These are phyloP conservation scores for Orthosia gothica DNA, from an alignment of 2,888 invertebrate species.

Conservation along the genomic window DNA sequence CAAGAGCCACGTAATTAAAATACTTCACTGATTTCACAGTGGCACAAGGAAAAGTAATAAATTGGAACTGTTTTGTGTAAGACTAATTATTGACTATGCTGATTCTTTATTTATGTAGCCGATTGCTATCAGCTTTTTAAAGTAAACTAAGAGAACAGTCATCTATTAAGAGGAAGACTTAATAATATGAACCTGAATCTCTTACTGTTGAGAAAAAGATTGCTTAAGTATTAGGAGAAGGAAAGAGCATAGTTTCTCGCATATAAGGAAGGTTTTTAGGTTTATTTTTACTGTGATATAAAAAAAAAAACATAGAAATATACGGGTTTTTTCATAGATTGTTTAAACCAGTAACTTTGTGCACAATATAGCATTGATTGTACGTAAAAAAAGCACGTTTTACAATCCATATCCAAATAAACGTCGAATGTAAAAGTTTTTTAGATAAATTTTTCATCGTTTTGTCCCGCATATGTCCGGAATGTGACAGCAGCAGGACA, in stretches of 20 bases:
- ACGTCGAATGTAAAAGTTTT: constrained; percentile 40
- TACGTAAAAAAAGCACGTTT: constrained; percentile 16
- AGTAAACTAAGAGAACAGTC: no score
- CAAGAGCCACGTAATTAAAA: constrained; percentile 44
- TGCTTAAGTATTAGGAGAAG: background rate
- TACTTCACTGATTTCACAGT: constrained; percentile 22
- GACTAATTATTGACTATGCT: background rate
- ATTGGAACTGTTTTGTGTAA: background rate
- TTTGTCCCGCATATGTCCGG: constrained; percentile 51
- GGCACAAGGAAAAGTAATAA: constrained; percentile 26
- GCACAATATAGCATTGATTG: constrained; percentile 1
- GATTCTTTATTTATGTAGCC: background rate
- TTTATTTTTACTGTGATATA: no score
- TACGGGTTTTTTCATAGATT: background rate
- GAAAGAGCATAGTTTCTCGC: background rate
- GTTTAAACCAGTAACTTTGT: background rate
- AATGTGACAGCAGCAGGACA: constrained; percentile 43
- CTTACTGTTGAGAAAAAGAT: no score
- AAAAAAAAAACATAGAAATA: background rate
- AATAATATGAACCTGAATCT: no score
- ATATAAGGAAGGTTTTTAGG: no score
- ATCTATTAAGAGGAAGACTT: no score
- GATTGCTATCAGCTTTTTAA: no score
- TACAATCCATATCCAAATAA: constrained; percentile 38
- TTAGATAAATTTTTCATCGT: constrained; percentile 42